Evolutionary conservation across 2,888 invertebrate species (phyloP).

Genomic region (Ypsolopha scabrella): DNA sequence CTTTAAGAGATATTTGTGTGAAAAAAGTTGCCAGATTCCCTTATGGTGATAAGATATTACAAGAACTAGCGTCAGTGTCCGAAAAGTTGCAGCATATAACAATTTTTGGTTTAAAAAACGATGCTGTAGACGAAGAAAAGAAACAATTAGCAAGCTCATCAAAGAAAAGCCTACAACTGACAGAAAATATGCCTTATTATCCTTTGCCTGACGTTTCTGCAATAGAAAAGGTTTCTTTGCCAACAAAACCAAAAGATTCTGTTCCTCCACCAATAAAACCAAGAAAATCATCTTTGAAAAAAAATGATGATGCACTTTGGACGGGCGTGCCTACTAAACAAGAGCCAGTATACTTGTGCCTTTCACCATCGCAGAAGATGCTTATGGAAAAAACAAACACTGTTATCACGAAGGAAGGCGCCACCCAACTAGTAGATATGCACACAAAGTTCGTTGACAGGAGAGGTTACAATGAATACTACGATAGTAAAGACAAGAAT

Average conservation of each 20-base stretch:
- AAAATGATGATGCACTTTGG: conserved; percentile 61
- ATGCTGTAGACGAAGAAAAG: conserved; percentile 2
- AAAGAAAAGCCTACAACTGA: not conserved
- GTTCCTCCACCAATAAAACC: conserved; percentile 54
- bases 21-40: conserved; percentile 75
- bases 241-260: conserved; percentile 23
- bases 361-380: conserved; percentile 80
- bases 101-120: conserved; percentile 17
- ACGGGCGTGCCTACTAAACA: conserved; percentile 71
- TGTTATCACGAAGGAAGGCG: conserved; percentile 58
- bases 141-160: conserved; percentile 10
- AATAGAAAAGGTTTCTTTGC: conserved; percentile 48
- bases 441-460: conserved; percentile 78
- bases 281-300: conserved; percentile 52
- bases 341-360: conserved; percentile 73
- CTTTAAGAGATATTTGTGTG: conserved; percentile 75
- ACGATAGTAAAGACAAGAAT: conserved; percentile 17
- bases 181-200: conserved; percentile 45
- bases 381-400: conserved; percentile 68
- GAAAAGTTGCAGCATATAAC: conserved; percentile 56
- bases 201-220: conserved; percentile 57
- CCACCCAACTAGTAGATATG: conserved; percentile 75
- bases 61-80: conserved; percentile 76
- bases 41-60: conserved; percentile 75
- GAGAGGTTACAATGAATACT: conserved; percentile 66